Evolutionary conservation across 2,113 vertebrate genomes (phyloP).

Genomic region (Pardalotus punctatus): DNA sequence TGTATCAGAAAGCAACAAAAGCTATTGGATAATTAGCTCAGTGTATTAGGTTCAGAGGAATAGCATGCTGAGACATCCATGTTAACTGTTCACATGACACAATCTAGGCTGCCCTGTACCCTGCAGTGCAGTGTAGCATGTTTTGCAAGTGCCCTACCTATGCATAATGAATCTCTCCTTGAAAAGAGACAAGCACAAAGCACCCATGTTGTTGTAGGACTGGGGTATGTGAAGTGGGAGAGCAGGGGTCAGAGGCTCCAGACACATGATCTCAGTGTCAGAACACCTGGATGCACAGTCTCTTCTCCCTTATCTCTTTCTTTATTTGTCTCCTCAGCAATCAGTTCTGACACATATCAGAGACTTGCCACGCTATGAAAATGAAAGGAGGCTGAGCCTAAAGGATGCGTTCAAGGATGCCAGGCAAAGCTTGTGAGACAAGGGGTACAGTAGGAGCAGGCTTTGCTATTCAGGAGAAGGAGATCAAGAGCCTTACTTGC

Average conservation of each 20-base stretch:
- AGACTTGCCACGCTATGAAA: background rate
- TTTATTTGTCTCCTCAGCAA: background rate
- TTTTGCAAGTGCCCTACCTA: background rate
- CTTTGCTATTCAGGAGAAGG: background rate
- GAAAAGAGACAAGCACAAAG: background rate
- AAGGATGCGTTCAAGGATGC: fast-evolving
- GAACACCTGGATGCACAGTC: background rate
- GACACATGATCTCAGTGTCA: background rate
- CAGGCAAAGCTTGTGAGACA: background rate
- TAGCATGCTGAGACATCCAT: background rate
- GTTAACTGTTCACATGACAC: background rate
- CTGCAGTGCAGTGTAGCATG: background rate
- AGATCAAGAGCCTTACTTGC: background rate
- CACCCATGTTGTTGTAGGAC: background rate
- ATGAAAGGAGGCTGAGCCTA: background rate
- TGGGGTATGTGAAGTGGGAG: background rate
- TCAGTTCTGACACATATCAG: background rate
- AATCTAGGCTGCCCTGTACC: background rate
- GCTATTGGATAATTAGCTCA: background rate
- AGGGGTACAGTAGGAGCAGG: background rate
- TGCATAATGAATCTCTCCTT: background rate
- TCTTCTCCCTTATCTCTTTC: background rate
- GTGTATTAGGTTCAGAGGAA: background rate
- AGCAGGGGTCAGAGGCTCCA: background rate
- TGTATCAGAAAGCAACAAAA: background rate